phyloP scores from a whole-genome alignment of 2,797 vertebrate species.

The Eulemur coronatus region DNA sequence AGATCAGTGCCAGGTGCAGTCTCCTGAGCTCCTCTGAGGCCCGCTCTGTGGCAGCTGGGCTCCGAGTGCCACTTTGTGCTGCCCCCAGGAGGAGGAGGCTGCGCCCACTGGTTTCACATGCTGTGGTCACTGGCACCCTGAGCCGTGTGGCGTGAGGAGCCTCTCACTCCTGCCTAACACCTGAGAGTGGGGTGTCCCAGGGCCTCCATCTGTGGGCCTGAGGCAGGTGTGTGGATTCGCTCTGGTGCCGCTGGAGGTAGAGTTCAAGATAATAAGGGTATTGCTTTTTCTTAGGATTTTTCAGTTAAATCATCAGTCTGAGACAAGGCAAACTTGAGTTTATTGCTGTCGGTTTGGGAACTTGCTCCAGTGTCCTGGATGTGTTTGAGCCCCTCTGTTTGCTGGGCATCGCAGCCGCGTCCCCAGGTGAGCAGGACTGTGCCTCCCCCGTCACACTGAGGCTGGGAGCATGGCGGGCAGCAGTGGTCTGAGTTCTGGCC shows the following conservation, averaged over 20 bases:
- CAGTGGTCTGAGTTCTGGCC: not conserved
- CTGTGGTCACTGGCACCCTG: not conserved
- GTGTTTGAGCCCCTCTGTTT: not conserved
- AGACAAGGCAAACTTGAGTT: not conserved
- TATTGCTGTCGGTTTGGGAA: accelerated
- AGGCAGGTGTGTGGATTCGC: accelerated
- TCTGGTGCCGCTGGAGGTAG: not conserved
- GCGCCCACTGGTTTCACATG: not conserved
- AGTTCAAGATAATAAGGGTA: not conserved
- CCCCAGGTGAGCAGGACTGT: no score
- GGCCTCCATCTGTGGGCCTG: no score
- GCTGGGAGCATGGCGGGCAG: accelerated
- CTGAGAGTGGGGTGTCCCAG: accelerated
- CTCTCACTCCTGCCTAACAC: not conserved
- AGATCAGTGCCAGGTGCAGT: not conserved
- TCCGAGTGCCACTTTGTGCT: not conserved
- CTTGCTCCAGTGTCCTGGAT: accelerated
- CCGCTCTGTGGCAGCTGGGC: not conserved
- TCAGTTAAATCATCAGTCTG: not conserved
- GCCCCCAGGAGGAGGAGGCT: not conserved
- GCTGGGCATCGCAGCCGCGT: not conserved
- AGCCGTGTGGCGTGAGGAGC: not conserved
- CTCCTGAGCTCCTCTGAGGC: not conserved
- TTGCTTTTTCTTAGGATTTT: not conserved
- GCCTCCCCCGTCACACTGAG: not conserved